Percentiles rank a stretch among this genome's conserved stretches.
Conservation (phyloP, 2,888 invertebrate genomes). For the Teleogryllus oceanicus region DNA sequence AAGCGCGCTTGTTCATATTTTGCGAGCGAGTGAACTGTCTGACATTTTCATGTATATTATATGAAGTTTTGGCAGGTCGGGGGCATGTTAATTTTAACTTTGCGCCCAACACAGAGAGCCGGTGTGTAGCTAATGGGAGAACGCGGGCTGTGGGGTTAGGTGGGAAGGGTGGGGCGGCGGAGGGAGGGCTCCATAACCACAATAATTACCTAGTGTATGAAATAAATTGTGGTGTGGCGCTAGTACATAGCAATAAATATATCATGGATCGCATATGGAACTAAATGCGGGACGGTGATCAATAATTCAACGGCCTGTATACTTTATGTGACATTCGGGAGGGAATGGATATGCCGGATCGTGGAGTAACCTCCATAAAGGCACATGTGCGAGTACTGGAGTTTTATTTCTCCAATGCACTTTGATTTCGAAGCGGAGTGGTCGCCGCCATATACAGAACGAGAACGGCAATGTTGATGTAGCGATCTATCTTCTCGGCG, state of each 20-base stretch:
- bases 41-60: conserved; percentile 36
- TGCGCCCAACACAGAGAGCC: conserved; percentile 29
- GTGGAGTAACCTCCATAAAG: background rate
- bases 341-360: background rate
- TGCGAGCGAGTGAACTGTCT: conserved; percentile 19
- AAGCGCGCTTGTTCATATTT: conserved; percentile 18
- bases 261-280: conserved; percentile 28
- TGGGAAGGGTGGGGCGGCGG: conserved; percentile 11
- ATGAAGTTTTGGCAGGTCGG: conserved; percentile 37
- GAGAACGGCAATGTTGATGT: no score
- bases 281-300: background rate
- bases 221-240: conserved; percentile 34
- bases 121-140: conserved; percentile 21
- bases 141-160: background rate
- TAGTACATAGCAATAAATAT: conserved; percentile 32
- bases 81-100: conserved; percentile 34
- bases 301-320: conserved; percentile 20
- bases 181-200: conserved; percentile 30
- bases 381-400: background rate
- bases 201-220: conserved; percentile 34
- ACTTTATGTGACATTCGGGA: conserved; percentile 21
- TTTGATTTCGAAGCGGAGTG: background rate
- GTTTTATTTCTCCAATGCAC: background rate
- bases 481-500: no score
- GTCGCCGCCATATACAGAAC: no score